Conservation (phyloP, 2,888 invertebrate species). For the Meliscaeva auricollis region DNA sequence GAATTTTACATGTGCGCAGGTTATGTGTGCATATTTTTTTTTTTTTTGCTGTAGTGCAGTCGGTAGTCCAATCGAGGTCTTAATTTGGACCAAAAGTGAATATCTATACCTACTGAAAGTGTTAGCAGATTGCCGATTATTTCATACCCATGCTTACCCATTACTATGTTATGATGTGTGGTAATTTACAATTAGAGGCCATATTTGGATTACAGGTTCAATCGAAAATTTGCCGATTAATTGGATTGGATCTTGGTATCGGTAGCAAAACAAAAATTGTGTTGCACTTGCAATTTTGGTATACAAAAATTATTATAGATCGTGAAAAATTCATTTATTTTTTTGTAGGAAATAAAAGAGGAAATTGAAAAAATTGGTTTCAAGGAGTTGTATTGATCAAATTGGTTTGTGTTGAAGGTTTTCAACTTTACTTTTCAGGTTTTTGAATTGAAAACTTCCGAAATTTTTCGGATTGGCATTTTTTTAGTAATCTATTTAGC, state of each 20-base stretch:
- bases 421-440: too few relatives aligned
- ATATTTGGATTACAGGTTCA: slow-evolving; percentile 71
- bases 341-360: background rate
- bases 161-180: slow-evolving; percentile 40
- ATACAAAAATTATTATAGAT: slow-evolving; percentile 1
- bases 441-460: too few relatives aligned
- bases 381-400: background rate
- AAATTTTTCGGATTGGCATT: too few relatives aligned
- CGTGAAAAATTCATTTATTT: background rate
- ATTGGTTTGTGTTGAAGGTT: background rate
- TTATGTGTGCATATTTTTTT: slow-evolving; percentile 12
- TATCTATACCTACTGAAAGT: slow-evolving; percentile 15
- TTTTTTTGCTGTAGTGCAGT: slow-evolving; percentile 2
- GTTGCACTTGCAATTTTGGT: slow-evolving; percentile 17
- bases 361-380: slow-evolving; percentile 14
- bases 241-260: slow-evolving; percentile 38
- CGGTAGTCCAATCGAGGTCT: slow-evolving; percentile 66
- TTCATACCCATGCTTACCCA: background rate
- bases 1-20: slow-evolving; percentile 27
- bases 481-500: too few relatives aligned
- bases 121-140: slow-evolving; percentile 43
- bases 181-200: slow-evolving; percentile 71
- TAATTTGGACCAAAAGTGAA: slow-evolving; percentile 71
- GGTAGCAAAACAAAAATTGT: slow-evolving; percentile 8
- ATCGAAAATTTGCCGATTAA: slow-evolving; percentile 73